Evolutionary conservation across 2,797 vertebrate species (phyloP).

Genomic region (Columba guinea): DNA sequence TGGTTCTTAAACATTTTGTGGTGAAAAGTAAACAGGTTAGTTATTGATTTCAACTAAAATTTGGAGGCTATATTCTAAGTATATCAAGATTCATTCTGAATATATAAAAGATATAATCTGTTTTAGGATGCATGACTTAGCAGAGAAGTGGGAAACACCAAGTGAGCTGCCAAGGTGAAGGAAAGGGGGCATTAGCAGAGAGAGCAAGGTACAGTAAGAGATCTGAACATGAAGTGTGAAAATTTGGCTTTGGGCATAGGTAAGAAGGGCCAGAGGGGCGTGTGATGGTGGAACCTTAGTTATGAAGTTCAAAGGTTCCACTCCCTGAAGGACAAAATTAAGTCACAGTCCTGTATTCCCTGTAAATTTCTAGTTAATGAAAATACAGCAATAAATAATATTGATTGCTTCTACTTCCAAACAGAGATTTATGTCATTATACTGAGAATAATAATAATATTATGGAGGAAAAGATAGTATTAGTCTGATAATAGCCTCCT

Average conservation of each 20-base stretch:
- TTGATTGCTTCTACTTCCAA: neutral
- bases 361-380: constrained; percentile 7
- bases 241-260: neutral
- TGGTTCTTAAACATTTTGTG: neutral
- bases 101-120: neutral
- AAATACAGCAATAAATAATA: constrained; percentile 40
- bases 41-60: neutral
- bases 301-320: neutral
- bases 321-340: neutral
- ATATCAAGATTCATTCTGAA: neutral
- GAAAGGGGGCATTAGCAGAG: neutral
- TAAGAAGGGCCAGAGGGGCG: neutral
- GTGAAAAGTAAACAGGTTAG: neutral
- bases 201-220: neutral
- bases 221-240: neutral
- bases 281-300: neutral
- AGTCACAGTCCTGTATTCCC: neutral
- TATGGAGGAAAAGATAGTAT: neutral
- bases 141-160: neutral
- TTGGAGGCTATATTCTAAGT: neutral
- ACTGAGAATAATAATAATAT: constrained; percentile 1
- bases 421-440: constrained; percentile 34
- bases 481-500: constrained; percentile 4
- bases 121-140: neutral
- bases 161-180: neutral